These are phyloP conservation scores for Melanaphis sacchari DNA, from an alignment of 1,140 invertebrate genomes.

Conservation along the genomic window DNA sequence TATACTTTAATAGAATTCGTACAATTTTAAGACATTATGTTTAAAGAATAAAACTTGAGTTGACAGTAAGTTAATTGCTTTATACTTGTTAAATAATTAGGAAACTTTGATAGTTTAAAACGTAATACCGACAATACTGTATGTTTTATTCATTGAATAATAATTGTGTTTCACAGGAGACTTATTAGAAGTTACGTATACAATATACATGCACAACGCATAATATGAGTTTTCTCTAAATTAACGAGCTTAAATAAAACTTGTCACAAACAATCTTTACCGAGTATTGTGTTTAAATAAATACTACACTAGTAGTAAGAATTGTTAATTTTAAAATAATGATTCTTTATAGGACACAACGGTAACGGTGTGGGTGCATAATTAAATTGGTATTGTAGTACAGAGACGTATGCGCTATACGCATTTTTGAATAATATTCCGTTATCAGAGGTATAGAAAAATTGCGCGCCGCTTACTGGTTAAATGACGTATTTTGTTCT, in stretches of 20 bases:
- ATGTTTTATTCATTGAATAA: constrained; percentile 20
- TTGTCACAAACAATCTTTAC: neutral
- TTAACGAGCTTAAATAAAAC: neutral
- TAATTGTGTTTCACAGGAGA: neutral
- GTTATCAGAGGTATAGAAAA: neutral
- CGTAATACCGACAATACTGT: neutral
- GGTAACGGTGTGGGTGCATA: neutral
- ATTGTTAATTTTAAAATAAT: neutral
- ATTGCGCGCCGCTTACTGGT: neutral
- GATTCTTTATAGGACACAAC: neutral
- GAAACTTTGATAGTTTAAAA: constrained; percentile 4
- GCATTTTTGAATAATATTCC: neutral
- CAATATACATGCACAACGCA: neutral
- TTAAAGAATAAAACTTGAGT: neutral
- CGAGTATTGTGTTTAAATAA: neutral
- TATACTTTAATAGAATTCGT: neutral
- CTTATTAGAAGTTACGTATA: neutral
- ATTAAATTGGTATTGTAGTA: neutral
- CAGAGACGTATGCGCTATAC: neutral
- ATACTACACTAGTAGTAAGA: neutral
- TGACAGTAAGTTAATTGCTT: neutral
- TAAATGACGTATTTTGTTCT: neutral
- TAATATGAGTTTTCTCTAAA: neutral
- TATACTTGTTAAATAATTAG: neutral
- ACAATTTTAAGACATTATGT: constrained; percentile 23